Evolutionary conservation across 2,113 vertebrate species (phyloP).

Genomic region (Centropus bengalensis): DNA sequence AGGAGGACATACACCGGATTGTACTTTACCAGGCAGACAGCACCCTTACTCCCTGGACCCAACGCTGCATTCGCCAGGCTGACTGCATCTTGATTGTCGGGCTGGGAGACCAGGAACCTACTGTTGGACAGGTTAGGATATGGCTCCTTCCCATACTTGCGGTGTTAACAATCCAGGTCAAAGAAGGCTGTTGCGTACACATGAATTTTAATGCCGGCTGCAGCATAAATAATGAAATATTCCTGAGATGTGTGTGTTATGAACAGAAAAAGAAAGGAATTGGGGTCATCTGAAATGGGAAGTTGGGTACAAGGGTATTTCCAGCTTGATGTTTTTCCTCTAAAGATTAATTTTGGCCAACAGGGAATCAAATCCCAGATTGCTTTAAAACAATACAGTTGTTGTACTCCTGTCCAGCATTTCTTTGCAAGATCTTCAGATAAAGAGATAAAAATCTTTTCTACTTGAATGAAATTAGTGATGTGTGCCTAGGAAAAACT

Average conservation of each 20-base stretch:
- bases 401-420: neutral
- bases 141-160: neutral
- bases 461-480: neutral
- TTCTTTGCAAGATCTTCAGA: neutral
- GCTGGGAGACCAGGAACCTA: constrained; percentile 91
- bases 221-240: neutral
- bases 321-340: neutral
- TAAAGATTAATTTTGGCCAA: neutral
- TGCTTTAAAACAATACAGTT: neutral
- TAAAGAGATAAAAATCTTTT: neutral
- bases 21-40: constrained; percentile 93
- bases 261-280: neutral
- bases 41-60: constrained; percentile 91
- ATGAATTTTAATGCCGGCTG: neutral
- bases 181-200: neutral
- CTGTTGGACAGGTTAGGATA: constrained; percentile 86
- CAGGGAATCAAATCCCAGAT: neutral
- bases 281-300: neutral
- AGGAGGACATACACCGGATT: constrained; percentile 94
- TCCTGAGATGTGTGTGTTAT: neutral
- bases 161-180: neutral
- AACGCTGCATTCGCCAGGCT: constrained; percentile 92
- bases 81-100: constrained; percentile 95
- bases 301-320: neutral
- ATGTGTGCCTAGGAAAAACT: neutral